Evolutionary conservation across 2,797 vertebrate species (phyloP), one percentile per base, ranked within the genome.

Genomic region (Gymnoscopelus microlampas): DNA sequence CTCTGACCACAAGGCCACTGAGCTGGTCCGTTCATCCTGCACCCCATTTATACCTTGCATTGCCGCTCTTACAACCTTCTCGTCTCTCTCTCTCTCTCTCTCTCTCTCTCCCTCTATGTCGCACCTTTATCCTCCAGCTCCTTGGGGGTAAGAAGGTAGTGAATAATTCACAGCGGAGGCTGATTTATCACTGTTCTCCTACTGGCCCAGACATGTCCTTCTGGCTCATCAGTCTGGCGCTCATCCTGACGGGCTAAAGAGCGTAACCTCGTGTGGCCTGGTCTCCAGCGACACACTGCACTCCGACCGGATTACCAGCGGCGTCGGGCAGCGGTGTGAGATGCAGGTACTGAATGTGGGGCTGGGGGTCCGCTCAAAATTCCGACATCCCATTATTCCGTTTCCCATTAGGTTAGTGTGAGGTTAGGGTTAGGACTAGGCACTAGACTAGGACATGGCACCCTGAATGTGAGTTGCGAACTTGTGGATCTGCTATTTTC

Each of bases 131-230:
- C 67, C 74, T 77, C 67, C 67, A 59, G 85, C 82, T 85, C 84
- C 82, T 86, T 35, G 3, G 44, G 84, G 85, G 80, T 66, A 78
- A 79, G 77, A 82, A 74, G 57, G 49, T 76, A 53, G 61, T 91
- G 70, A 91, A 91, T 90, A 88, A 91, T 91, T 92, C 79, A 91
- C 55, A 73, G 59, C 5, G 4, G 48, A 70, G 50, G 69, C 80
- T 91, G 87, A 88, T 89, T 90, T 84, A 88, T 87, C 81, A 85
- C 71, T 73, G 81, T 62, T 75, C 87, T 85, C 63, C 73, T 78
- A 81, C 74, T 72, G 76, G 53, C 68, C 2, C 79, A 83, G 85
- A 83, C 78, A 7, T 68, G 69, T 83, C 71, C 53, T 75, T 75
- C 82, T 70, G 7, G 15, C 49, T 83, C 83, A 82, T 86, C 74